Evolutionary conservation across 2,797 vertebrate species (phyloP), one percentile per base, ranked within the genome.

Genomic region (Martes flavigula): DNA sequence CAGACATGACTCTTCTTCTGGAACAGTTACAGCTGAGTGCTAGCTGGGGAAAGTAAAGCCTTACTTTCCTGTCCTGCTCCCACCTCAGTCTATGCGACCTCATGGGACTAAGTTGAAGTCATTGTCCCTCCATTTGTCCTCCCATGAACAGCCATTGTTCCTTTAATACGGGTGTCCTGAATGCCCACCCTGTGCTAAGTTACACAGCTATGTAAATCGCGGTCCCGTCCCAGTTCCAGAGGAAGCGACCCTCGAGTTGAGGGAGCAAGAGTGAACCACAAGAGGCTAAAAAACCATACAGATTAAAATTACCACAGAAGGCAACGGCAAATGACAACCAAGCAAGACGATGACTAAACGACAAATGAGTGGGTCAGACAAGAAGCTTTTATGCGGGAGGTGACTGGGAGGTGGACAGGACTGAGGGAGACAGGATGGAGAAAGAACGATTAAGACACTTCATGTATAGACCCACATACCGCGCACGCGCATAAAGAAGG

Each of bases 261-360:
- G 90, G 85, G n/a, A 51, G 40, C 27, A 2, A 48, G 23, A 8
- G 58, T 77, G 83, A 97, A 27, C 91, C 89, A 91, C 54, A 66
- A 60, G 75, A 66, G 51, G 60, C 35, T 27, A 73, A n/a, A 95
- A 91, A 58, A 64, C 32, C 86, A 79, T 27, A 23, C 77, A 86
- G 51, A 86, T 38, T 48, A 68, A 95, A 91, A 92, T 58, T 77
- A 70, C 64, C 87, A 32, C 94, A 51, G 73, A 90, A 73, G 83
- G 81, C 86, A n/a, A 68, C 81, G 58, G 40, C 73, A 78, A 56
- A 40, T 48, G 96, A 84, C 17, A 7, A 15, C 73, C 60, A 25
- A 81, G 68, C 40, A 40, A 48, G 89, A 92, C 43, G 48, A 56
- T 73, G 86, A 95, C 93, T 93, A 66, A 88, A 68, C 35, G 83